Percentiles rank a stretch among this genome's conserved stretches.
phyloP scores from a whole-genome alignment of 2,113 vertebrate species.

The Columba janthina region DNA sequence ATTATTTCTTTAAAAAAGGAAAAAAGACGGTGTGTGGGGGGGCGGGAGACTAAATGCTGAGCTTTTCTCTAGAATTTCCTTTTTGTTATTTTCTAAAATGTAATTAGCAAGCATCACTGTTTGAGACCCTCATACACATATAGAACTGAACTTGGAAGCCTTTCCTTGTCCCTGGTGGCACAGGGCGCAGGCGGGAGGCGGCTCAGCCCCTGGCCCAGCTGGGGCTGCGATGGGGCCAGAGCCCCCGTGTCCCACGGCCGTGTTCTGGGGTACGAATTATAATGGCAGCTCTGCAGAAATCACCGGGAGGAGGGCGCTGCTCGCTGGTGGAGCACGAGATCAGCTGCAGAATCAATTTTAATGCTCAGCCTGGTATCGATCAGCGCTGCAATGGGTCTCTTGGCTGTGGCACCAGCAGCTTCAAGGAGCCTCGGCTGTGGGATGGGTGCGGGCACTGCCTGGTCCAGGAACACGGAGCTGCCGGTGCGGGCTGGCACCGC shows the following conservation, averaged over 20 bases:
- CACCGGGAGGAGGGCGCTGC: rapidly evolving
- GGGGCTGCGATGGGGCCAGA: too few relatives aligned
- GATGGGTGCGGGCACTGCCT: too few relatives aligned
- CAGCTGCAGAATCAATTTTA: background rate
- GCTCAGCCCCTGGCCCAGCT: too few relatives aligned
- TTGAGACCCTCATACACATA: background rate
- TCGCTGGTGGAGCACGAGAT: background rate
- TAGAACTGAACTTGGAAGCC: background rate
- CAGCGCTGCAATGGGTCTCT: background rate
- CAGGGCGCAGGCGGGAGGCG: too few relatives aligned
- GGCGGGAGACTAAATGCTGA: background rate
- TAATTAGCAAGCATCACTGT: background rate
- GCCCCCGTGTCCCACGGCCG: background rate
- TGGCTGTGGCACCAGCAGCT: background rate
- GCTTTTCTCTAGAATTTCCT: constrained; percentile 12
- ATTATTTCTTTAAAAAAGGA: background rate
- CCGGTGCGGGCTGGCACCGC: too few relatives aligned
- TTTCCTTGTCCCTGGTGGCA: too few relatives aligned
- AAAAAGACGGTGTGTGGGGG: background rate
- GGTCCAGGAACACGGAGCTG: too few relatives aligned
- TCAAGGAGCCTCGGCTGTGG: too few relatives aligned
- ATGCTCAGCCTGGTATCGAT: background rate
- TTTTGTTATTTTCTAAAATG: constrained; percentile 20
- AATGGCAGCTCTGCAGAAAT: background rate
- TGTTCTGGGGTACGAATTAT: rapidly evolving